phyloP scores from a whole-genome alignment of 1,140 invertebrate species.

The Diuraphis noxia region DNA sequence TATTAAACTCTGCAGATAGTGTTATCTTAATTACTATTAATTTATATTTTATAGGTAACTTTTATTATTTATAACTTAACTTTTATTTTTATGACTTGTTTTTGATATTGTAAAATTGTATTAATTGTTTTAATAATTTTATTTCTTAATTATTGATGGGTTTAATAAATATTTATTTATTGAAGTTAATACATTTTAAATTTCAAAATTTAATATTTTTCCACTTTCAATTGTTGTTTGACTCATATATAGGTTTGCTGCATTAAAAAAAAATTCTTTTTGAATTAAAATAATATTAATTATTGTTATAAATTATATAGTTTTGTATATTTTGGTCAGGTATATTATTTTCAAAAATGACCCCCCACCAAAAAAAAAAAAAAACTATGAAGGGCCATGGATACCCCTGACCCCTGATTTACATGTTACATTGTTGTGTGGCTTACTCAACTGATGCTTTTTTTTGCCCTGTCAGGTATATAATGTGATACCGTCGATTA shows the following conservation, averaged over 20 bases:
- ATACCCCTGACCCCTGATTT: background rate
- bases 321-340: background rate
- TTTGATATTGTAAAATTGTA: background rate
- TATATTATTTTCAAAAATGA: background rate
- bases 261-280: too few relatives aligned
- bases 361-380: background rate
- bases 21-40: background rate
- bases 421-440: background rate
- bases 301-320: background rate
- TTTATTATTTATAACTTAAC: too few relatives aligned
- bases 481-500: conserved; percentile 89
- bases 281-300: background rate
- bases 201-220: background rate
- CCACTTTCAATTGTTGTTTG: too few relatives aligned
- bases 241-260: too few relatives aligned
- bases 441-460: background rate
- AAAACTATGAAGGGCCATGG: background rate
- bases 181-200: background rate
- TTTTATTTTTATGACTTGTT: too few relatives aligned
- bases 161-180: background rate
- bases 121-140: background rate
- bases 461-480: conserved; percentile 72
- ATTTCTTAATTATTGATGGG: too few relatives aligned
- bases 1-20: background rate
- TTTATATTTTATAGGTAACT: too few relatives aligned